A percentile compares a stretch with the other conserved stretches of the same genome.
These are phyloP conservation scores for Druon quercuslanigerum DNA, from an alignment of 1,140 invertebrate species.

Conservation along the genomic window DNA sequence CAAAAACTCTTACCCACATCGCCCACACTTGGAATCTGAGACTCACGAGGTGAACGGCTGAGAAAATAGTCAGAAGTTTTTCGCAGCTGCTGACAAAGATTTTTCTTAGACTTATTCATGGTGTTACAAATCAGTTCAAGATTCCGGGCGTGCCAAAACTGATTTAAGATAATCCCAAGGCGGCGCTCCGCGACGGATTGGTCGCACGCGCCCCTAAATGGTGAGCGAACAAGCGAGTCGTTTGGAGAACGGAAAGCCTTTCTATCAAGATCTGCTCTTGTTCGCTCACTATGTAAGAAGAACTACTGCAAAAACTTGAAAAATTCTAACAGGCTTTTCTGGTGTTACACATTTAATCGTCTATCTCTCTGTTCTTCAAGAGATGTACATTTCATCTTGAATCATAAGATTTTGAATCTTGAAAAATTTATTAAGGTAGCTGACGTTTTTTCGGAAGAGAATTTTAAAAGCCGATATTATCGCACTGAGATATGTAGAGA, in stretches of 20 bases:
- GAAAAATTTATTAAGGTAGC: not conserved
- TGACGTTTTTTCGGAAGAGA: not conserved
- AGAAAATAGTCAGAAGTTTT: slow-evolving; percentile 47
- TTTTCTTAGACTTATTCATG: slow-evolving; percentile 62
- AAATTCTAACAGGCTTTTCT: slow-evolving; percentile 15
- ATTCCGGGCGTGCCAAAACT: slow-evolving; percentile 69
- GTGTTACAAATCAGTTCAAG: slow-evolving; percentile 68
- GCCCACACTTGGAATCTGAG: slow-evolving; percentile 14
- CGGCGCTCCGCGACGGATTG: slow-evolving; percentile 64
- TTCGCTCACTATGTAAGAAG: not conserved
- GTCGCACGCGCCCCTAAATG: slow-evolving; percentile 71
- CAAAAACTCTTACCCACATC: not conserved
- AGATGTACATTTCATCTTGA: not conserved
- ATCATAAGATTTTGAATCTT: not conserved
- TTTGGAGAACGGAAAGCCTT: slow-evolving; percentile 37
- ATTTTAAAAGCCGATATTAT: slow-evolving; percentile 7
- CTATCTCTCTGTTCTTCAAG: slow-evolving; percentile 2
- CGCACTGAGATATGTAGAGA: not conserved
- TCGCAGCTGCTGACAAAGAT: slow-evolving; percentile 60
- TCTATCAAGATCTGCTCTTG: slow-evolving; percentile 25
- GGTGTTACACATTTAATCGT: slow-evolving; percentile 22
- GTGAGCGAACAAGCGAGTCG: slow-evolving; percentile 35
- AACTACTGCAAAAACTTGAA: not conserved
- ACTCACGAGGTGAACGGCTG: slow-evolving; percentile 14
- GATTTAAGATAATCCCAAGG: slow-evolving; percentile 68